Percentiles rank a stretch among this genome's conserved stretches.
These are phyloP conservation scores for Drosophila hawaiiensis DNA, from an alignment of 2,888 invertebrate species.

Conservation along the genomic window DNA sequence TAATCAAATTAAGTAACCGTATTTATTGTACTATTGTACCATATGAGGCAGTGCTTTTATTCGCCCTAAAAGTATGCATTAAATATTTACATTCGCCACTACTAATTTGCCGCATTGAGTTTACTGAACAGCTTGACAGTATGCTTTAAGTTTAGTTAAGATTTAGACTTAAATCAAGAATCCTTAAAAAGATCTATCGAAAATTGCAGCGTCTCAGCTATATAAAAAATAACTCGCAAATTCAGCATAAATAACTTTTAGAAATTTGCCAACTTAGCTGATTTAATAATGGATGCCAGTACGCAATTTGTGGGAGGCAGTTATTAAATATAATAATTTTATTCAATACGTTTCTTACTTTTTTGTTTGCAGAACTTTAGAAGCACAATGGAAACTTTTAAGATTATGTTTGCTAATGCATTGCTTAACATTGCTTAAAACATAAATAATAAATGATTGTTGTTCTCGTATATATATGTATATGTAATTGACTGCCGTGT, in stretches of 20 bases:
- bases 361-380: slow-evolving; percentile 7
- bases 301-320: slow-evolving; percentile 1
- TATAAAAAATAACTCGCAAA: background rate
- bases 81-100: background rate
- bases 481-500: slow-evolving; percentile 51
- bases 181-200: background rate
- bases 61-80: background rate
- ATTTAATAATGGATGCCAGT: background rate
- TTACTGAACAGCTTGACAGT: background rate
- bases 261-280: background rate
- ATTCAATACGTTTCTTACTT: slow-evolving; percentile 9
- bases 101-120: too few relatives aligned
- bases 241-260: slow-evolving; percentile 1
- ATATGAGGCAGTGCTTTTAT: background rate
- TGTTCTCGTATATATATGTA: background rate
- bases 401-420: slow-evolving; percentile 1
- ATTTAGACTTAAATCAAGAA: background rate
- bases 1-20: background rate
- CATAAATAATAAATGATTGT: slow-evolving; percentile 41
- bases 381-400: slow-evolving; percentile 25
- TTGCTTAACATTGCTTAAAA: slow-evolving; percentile 47
- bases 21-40: background rate
- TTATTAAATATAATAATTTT: slow-evolving; percentile 8
- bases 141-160: background rate
- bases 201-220: background rate